These are phyloP conservation scores for Oxycera nigricornis DNA, from an alignment of 2,888 invertebrate species.

Conservation along the genomic window DNA sequence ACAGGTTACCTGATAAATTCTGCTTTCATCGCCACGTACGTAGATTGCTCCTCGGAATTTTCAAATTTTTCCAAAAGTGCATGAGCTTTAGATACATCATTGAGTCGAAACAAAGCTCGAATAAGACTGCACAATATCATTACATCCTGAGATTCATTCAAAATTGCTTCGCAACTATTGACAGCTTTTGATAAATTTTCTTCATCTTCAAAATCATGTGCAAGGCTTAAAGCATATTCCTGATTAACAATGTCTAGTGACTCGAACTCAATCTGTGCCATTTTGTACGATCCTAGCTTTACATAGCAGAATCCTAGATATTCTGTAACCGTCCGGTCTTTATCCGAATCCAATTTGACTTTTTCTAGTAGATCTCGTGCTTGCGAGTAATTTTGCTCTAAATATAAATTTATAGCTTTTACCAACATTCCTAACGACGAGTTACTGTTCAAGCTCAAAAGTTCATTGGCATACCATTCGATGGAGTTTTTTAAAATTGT, in stretches of 20 bases:
- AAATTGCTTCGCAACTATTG: conserved; percentile 57
- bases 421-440: conserved; percentile 70
- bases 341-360: conserved; percentile 60
- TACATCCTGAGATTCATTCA: conserved; percentile 42
- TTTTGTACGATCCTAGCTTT: conserved; percentile 64
- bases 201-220: conserved; percentile 50
- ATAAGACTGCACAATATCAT: conserved; percentile 20
- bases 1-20: background rate
- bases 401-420: conserved; percentile 66
- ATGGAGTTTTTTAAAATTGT: conserved; percentile 59
- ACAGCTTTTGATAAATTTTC: conserved; percentile 63
- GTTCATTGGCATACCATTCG: conserved; percentile 63
- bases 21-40: background rate
- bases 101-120: background rate
- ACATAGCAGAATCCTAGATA: conserved; percentile 63
- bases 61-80: background rate
- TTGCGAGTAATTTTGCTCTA: conserved; percentile 65
- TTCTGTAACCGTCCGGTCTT: conserved; percentile 63
- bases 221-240: conserved; percentile 54
- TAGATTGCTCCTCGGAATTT: background rate
- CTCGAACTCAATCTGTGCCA: conserved; percentile 58
- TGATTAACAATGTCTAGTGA: conserved; percentile 48
- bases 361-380: conserved; percentile 64
- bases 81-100: background rate
- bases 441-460: conserved; percentile 66